Evolutionary conservation across 2,888 invertebrate genomes (phyloP).

Genomic region (Nesidiocoris tenuis): DNA sequence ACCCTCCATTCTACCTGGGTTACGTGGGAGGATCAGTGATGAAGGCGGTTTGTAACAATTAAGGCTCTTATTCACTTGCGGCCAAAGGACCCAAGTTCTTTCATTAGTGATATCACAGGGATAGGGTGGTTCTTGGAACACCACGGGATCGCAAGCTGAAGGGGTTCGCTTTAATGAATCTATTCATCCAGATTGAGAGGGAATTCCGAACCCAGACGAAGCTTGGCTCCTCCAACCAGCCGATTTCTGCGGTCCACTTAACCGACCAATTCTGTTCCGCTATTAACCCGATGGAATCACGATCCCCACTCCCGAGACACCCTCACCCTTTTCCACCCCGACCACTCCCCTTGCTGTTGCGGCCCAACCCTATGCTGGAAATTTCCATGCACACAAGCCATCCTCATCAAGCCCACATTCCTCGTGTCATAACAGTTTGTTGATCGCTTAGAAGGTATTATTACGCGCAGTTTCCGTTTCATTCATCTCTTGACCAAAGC

Average conservation of each 20-base stretch:
- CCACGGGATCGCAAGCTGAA: not conserved
- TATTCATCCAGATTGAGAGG: slow-evolving; percentile 9
- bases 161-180: slow-evolving; percentile 33
- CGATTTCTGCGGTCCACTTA: slow-evolving; percentile 20
- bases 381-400: slow-evolving; percentile 7
- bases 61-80: slow-evolving; percentile 35
- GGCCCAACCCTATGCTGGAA: not conserved
- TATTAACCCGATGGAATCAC: slow-evolving; percentile 23
- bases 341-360: not conserved
- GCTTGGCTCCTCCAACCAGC: slow-evolving; percentile 10
- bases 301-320: slow-evolving; percentile 3
- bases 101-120: slow-evolving; percentile 32
- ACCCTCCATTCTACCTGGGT: not conserved
- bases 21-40: not conserved
- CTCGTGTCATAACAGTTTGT: too few relatives aligned
- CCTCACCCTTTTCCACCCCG: not conserved
- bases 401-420: not conserved
- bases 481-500: too few relatives aligned
- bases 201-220: not conserved
- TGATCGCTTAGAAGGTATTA: too few relatives aligned
- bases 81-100: slow-evolving; percentile 26
- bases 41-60: slow-evolving; percentile 20
- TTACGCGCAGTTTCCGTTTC: too few relatives aligned
- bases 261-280: slow-evolving; percentile 28
- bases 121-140: not conserved